Evolutionary conservation across 2,888 invertebrate species (phyloP).

Genomic region (Troglohyphantes excavatus): DNA sequence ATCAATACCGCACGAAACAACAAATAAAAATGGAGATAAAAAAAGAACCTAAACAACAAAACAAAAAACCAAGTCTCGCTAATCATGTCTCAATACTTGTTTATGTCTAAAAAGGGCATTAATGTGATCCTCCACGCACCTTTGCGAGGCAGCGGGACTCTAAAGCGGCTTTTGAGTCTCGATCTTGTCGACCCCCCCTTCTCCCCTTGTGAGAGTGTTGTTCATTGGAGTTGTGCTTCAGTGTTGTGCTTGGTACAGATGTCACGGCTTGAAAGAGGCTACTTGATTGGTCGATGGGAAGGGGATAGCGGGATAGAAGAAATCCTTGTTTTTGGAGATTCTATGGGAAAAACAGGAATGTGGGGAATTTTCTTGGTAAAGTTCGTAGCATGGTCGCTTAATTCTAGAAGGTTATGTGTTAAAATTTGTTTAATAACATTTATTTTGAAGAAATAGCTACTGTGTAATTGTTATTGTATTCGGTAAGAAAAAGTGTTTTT

Average conservation of each 20-base stretch:
- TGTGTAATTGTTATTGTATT: no score
- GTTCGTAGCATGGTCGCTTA: no score
- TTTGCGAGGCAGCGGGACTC: conserved; percentile 15
- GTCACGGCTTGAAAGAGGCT: background rate
- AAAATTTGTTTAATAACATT: no score
- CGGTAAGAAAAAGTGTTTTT: no score
- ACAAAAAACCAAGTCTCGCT: background rate
- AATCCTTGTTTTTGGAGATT: background rate
- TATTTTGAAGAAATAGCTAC: no score
- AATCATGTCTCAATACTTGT: conserved; percentile 30
- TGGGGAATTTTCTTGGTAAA: background rate
- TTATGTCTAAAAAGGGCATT: conserved; percentile 53
- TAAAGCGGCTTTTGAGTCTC: conserved; percentile 34
- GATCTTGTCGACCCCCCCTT: background rate
- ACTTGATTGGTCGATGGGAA: conserved; percentile 10
- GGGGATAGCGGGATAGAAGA: background rate
- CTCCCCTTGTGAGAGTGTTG: background rate
- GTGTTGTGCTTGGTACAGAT: background rate
- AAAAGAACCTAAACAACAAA: background rate
- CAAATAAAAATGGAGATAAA: background rate
- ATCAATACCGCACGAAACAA: background rate
- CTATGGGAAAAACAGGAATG: background rate
- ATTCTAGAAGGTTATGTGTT: no score
- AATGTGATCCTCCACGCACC: conserved; percentile 31
- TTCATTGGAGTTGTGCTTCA: background rate